phyloP scores from a whole-genome alignment of 2,888 invertebrate species.

The Noctua janthe region DNA sequence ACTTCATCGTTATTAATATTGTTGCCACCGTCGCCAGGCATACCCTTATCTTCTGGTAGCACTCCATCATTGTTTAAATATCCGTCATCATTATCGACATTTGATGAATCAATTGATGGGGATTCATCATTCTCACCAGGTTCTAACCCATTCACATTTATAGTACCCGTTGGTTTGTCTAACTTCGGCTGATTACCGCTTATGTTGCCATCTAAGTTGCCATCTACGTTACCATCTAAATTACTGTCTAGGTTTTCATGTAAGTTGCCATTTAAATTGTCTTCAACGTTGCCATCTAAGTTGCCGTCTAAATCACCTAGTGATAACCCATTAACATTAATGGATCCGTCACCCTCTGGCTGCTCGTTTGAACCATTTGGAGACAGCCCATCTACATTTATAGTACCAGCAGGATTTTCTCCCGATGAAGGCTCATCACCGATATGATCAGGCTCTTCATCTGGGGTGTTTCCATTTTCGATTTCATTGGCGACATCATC shows the following conservation, averaged over 20 bases:
- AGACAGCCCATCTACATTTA: not conserved
- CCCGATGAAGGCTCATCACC: not conserved
- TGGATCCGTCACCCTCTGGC: not conserved
- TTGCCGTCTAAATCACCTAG: not conserved
- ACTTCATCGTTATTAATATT: not conserved
- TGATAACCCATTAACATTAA: not conserved
- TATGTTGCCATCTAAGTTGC: not conserved
- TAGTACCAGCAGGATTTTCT: not conserved
- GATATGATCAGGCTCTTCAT: conserved; percentile 4
- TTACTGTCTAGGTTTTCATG: not conserved
- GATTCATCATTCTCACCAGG: not conserved
- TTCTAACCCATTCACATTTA: conserved; percentile 26
- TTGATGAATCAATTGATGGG: not conserved
- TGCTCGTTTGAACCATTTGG: not conserved
- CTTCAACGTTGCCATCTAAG: not conserved
- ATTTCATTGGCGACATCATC: conserved; percentile 21
- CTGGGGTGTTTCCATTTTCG: not conserved
- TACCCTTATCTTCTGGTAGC: conserved; percentile 1
- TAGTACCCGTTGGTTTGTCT: not conserved
- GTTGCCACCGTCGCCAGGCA: not conserved
- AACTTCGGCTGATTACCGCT: not conserved
- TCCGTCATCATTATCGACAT: not conserved
- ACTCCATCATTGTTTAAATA: conserved; percentile 27
- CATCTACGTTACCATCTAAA: not conserved
- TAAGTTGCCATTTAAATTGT: too few relatives aligned